Evolutionary conservation across 2,113 vertebrate species (phyloP), one percentile per base, ranked within the genome.

Genomic region (Tympanuchus pallidicinctus): DNA sequence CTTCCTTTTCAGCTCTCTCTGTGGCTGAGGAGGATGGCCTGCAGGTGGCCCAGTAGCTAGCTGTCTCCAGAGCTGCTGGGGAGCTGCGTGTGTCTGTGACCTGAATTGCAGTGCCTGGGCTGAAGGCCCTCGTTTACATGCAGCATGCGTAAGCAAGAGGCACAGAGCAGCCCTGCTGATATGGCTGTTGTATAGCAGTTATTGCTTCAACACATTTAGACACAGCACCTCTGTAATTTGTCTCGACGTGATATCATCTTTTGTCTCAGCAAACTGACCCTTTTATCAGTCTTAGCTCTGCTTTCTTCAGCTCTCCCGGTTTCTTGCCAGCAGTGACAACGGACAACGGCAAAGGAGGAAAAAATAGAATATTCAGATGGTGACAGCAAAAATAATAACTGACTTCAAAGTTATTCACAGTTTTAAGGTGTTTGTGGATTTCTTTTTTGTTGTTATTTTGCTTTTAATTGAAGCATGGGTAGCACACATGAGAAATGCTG

Each of bases 121-220:
- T 94, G 74, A n/a, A 59, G 91, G 96, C 67, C 64, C 96, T 97
- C 97, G 96, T 98, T 98, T 94, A 96, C 97, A 98, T 98, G 98
- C 98, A 97, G 97, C 34, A 9, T 21, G 97, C 88, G 93, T 98
- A 97, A 93, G 97, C 95, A 57, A 96, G 89, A 97, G 97, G 96
- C 96, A 96, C 97, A 84, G 95, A 96, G 95, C 95, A 96, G 96
- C 96, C 95, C 96, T 90, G 96, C 96, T 96, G 97, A 97, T 97
- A 93, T 13, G 95, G 96, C 96, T 96, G 96, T 82, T 97, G 95
- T 92, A 66, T 30, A 86, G 97, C 97, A 90, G 86, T 93, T 97
- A 94, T 89, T 97, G 95, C 96, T 96, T 91, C 91, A 47, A 94
- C 96, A 94, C 96, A 93, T 97, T 96, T 91, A 93, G 96, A 95